Evolutionary conservation across 2,113 vertebrate species (phyloP), one percentile per base, ranked within the genome.

Genomic region (Maccullochella peelii): DNA sequence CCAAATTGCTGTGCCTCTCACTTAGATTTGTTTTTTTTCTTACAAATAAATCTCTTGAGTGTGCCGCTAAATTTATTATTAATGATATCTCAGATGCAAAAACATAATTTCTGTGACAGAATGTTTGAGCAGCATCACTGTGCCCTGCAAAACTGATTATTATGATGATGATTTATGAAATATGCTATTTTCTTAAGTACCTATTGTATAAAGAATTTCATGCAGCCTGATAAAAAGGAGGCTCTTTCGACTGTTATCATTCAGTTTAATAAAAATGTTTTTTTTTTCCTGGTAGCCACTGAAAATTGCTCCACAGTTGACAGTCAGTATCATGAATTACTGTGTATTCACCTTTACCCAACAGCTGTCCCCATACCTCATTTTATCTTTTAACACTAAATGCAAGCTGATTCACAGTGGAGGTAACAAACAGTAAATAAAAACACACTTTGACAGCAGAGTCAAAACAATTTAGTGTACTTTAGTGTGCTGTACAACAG

Each of bases 281-380:
- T 59, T 73, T 54, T n/a, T 65, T 61, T 65, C 27, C 59, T 11
- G 21, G 67, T 36, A 36, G 49, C 25, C 21, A 6, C 27, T n/a
- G 14, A 77, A 61, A 54, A 52, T 8, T 8, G 36, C 6, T 58
- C 42, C 12, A 38, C 67, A 47, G 5, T 30, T 85, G 59, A 66
- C 58, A 66, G 49, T 80, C 54, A 68, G 55, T 23, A 33, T 49
- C 52, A 49, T 50, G 23, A 73, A 62, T 73, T 23, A 63, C 27
- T 21, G 50, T 42, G 21, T 71, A 21, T 30, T 70, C 77, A 70
- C 84, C 71, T 75, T 80, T 71, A 67, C 49, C 74, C 67, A 77
- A 57, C 73, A 82, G 49, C 76, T 85, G 50, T 86, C 52, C 27
- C 61, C 63, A 73, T 63, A 74, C 78, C 80, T 88, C 52, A 74